These are phyloP conservation scores for Rhabdomys pumilio DNA, from an alignment of 2,797 vertebrate genomes.

Conservation along the genomic window DNA sequence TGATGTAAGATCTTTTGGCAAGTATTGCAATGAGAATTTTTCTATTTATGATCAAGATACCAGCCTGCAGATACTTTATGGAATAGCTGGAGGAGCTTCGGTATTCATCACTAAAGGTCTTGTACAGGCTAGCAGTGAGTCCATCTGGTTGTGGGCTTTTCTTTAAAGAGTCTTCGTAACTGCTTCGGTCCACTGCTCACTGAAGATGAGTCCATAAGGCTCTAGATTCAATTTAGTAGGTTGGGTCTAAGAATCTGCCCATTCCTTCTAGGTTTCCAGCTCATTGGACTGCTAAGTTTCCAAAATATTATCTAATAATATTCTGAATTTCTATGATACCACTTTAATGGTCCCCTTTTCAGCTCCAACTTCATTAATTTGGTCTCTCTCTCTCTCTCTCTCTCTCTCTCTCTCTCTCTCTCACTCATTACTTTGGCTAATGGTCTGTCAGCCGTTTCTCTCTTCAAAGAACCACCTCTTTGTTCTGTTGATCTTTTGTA, in stretches of 20 bases:
- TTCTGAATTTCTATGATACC: constrained; percentile 2
- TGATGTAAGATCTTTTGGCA: not conserved
- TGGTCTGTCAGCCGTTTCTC: not conserved
- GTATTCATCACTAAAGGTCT: not conserved
- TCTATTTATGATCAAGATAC: not conserved
- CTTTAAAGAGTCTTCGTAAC: not conserved
- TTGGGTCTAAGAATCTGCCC: not conserved
- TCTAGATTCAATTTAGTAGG: not conserved
- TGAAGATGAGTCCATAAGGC: not conserved
- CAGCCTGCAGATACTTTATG: not conserved
- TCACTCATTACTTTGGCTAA: not conserved
- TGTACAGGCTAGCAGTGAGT: not conserved
- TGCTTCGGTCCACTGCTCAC: not conserved
- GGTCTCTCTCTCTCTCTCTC: not conserved
- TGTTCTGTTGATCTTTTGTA: not conserved
- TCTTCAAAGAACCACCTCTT: not conserved
- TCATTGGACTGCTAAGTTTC: not conserved
- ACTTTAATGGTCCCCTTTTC: not conserved
- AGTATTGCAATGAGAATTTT: not conserved
- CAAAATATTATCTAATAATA: constrained; percentile 4
- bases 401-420: too few species aligned
- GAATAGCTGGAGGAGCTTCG: not conserved
- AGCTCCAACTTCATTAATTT: not conserved
- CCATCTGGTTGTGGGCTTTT: not conserved
- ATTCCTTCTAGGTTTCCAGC: not conserved